Conservation (phyloP, 2,888 invertebrate genomes). For the Euspilapteryx auroguttella region DNA sequence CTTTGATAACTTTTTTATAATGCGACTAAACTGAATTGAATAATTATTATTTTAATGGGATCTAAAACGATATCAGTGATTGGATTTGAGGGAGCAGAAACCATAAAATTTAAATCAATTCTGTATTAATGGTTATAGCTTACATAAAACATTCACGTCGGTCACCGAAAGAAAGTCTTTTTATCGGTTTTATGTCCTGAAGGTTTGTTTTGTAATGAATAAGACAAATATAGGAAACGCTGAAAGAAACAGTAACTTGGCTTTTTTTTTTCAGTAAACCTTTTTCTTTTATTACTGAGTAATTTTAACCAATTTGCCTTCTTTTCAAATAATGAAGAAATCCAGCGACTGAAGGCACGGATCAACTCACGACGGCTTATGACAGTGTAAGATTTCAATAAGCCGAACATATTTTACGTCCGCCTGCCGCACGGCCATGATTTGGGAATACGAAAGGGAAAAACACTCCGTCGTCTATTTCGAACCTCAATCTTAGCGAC, state of each 20-base stretch:
- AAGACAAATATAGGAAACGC: slow-evolving; percentile 19
- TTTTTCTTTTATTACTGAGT: too few relatives aligned
- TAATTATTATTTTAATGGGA: slow-evolving; percentile 51
- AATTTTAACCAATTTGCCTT: too few relatives aligned
- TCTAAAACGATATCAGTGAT: slow-evolving; percentile 53
- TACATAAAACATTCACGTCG: slow-evolving; percentile 30
- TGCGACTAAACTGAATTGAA: too few relatives aligned
- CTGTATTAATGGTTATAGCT: slow-evolving; percentile 51
- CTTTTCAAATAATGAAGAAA: too few relatives aligned
- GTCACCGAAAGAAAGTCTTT: too few relatives aligned
- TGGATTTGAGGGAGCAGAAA: slow-evolving; percentile 56
- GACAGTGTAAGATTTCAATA: slow-evolving; percentile 50
- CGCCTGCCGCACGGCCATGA: slow-evolving; percentile 41
- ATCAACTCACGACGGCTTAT: slow-evolving; percentile 42
- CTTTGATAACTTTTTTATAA: too few relatives aligned
- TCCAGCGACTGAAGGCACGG: slow-evolving; percentile 24
- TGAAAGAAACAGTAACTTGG: too few relatives aligned
- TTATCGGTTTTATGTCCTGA: background rate
- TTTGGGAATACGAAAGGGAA: slow-evolving; percentile 43
- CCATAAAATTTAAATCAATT: slow-evolving; percentile 61
- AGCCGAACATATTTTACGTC: slow-evolving; percentile 45
- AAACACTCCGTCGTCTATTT: slow-evolving; percentile 12
- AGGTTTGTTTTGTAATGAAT: slow-evolving; percentile 10
- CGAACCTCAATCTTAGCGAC: slow-evolving; percentile 15
- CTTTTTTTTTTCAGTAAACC: background rate